Base-by-base conservation (phyloP, 1,140 invertebrate genomes). In the Tribolium madens region DNA sequence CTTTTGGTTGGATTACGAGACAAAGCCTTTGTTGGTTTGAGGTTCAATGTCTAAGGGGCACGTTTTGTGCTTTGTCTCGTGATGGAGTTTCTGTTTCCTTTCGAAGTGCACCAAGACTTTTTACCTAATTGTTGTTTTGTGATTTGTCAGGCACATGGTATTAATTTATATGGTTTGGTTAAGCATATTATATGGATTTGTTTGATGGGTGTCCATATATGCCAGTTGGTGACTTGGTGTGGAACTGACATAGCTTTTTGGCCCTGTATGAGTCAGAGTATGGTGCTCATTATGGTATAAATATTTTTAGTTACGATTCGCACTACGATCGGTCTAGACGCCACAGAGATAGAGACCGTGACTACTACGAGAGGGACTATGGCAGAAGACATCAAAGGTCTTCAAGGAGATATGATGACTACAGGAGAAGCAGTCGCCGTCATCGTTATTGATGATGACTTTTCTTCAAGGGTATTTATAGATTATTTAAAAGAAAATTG, bases 81-180 rank as follows among this genome's bases (percentile, higher is more conserved):
- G 57, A 64, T 64, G 57, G 57, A 12, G 21, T 64, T 64, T 64
- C 46, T 71, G 36, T 71, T 71, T 71, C 47, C 47, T 78, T 70
- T 53, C 42, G 53, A 75, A 64, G 73, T 75, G 73, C 73, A 75
- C 73, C 53, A 64, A 47, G 42, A 60, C 71, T 74, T 48, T 76
- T 78, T 76, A 83, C 80, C 82, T 84, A 84, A 84, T 84, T 82
- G 78, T 82, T 84, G 81, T 84, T 85, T 85, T 85, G 83, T 85
- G 84, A 83, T 85, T 85, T 85, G 84, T 85, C 84, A 85, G 84
- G 84, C 84, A 85, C 82, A 85, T 85, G 84, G 84, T 83, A 81
- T 85, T 85, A 83, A 80, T 84, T 85, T 85, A 83, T 82, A 85
- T 85, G 84, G 84, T 85, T 85, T 85, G 84, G 84, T 85, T 81